Conservation (phyloP, 2,888 invertebrate species). For the Aphodius sticticus region DNA sequence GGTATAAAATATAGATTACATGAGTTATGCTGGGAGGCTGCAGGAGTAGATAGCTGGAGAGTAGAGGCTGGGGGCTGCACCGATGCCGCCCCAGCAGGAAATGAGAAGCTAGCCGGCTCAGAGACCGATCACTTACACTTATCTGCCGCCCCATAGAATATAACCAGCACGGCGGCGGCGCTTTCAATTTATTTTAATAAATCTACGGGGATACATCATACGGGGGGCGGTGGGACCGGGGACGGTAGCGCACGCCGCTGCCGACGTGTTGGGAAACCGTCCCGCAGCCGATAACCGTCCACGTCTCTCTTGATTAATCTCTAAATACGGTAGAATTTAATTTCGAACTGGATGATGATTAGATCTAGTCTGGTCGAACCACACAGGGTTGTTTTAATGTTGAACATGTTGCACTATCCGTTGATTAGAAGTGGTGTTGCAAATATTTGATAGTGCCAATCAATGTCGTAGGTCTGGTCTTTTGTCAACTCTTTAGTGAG, state of each 20-base stretch:
- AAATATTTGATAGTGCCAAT: too few relatives aligned
- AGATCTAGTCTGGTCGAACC: too few relatives aligned
- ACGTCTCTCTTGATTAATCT: background rate
- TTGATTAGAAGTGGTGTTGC: too few relatives aligned
- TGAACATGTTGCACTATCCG: too few relatives aligned
- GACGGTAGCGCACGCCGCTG: constrained; percentile 40
- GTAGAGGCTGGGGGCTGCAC: constrained; percentile 38
- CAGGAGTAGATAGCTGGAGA: constrained; percentile 43
- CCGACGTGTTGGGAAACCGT: background rate
- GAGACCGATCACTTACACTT: constrained; percentile 53
- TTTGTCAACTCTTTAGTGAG: too few relatives aligned
- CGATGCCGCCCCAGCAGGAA: constrained; percentile 45
- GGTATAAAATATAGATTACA: constrained; percentile 40
- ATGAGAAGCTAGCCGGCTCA: constrained; percentile 49
- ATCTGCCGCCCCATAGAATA: constrained; percentile 49
- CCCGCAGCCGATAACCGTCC: background rate
- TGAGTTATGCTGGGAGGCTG: constrained; percentile 45
- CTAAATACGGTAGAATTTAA: background rate
- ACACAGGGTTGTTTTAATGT: too few relatives aligned
- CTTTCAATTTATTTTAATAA: constrained; percentile 63
- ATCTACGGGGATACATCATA: constrained; percentile 58
- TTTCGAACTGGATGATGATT: too few relatives aligned
- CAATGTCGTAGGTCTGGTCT: too few relatives aligned
- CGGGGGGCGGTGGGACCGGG: constrained; percentile 27
- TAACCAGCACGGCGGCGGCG: constrained; percentile 43